Conservation (phyloP, 1,140 invertebrate genomes). For the Phortica variegata region DNA sequence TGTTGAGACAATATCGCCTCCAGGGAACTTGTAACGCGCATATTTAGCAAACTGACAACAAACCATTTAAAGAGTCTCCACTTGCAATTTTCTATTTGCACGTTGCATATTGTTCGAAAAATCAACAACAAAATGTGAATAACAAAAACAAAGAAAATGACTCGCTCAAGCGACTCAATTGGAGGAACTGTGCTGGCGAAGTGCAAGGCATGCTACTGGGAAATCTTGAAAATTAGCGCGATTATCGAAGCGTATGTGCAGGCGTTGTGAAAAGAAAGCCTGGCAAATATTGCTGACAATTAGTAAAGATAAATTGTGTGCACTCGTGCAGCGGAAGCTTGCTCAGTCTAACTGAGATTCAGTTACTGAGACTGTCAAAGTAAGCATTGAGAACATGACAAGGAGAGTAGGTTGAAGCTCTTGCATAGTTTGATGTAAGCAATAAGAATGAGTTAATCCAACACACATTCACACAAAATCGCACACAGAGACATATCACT, state of each 20-base stretch:
- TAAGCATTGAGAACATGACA: no score
- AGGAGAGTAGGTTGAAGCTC: no score
- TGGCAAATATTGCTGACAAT: no score
- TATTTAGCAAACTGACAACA: conserved; percentile 9
- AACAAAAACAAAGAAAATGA: background rate
- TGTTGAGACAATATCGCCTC: background rate
- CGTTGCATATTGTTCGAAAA: conserved; percentile 52
- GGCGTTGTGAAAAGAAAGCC: background rate
- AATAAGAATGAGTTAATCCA: background rate
- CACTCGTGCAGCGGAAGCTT: no score
- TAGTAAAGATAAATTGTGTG: no score
- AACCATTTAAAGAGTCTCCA: conserved; percentile 8
- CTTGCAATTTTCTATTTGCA: conserved; percentile 39
- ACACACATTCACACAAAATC: background rate
- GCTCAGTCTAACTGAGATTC: no score
- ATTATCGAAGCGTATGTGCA: conserved; percentile 47
- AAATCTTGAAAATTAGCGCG: conserved; percentile 56
- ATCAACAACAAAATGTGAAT: conserved; percentile 29
- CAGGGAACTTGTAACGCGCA: conserved; percentile 6
- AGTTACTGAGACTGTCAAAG: no score
- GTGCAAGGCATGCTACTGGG: conserved; percentile 46
- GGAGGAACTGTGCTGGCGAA: conserved; percentile 2
- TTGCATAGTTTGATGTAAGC: no score
- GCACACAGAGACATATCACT: conserved; percentile 37
- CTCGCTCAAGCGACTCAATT: conserved; percentile 23